Base-by-base conservation (phyloP, 35 echinoderm and acorn worm species). In the Anneissia japonica region DNA sequence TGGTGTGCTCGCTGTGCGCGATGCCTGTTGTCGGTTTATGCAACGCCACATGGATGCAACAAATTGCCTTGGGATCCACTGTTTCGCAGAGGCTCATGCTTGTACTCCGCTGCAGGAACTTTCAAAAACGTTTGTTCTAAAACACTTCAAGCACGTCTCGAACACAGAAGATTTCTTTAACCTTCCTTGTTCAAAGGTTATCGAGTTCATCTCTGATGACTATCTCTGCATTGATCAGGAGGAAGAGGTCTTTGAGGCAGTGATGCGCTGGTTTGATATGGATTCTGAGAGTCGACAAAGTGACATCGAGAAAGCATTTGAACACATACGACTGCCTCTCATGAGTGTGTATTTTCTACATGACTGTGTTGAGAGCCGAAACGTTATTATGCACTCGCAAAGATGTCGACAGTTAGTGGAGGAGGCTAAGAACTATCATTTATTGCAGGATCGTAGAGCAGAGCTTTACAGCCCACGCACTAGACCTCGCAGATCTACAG, bases 21-120 rank as follows among this genome's bases (percentile, higher is more conserved):
- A 81, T 81, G 79, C 79, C 10, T 81, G 79, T 39, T 81, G 79
- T 81, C 79, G 36, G 5, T 81, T 81, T 39, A 81, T 81, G 79
- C 35, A 35, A 39, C 35, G 38, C 5, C 79, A 81, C 79, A 81
- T 81, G 79, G 79, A 81, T 40, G 79, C 35, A 7, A 38, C 35
- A 5, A 81, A 81, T 39, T 81, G 34, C 28, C 35, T 81, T 28
- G 79, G 79, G 19, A 81, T 81, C 10, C 79, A 81, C 36, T 81
- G 79, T 26, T 81, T 81, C 30, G 79, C 79, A 30, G 79, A 81
- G 28, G 79, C 79, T n/a, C 79, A 81, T n/a, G 35, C 79, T 16
- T 81, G 79, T 26, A 81, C 79, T 23, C 35, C n/a, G 12, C 79
- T 81, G 79, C 79, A 81, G 40, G 79, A 81, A 39, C 16, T 38